These are phyloP conservation scores for Conomelus anceps DNA, from an alignment of 2,888 invertebrate genomes.

Conservation along the genomic window DNA sequence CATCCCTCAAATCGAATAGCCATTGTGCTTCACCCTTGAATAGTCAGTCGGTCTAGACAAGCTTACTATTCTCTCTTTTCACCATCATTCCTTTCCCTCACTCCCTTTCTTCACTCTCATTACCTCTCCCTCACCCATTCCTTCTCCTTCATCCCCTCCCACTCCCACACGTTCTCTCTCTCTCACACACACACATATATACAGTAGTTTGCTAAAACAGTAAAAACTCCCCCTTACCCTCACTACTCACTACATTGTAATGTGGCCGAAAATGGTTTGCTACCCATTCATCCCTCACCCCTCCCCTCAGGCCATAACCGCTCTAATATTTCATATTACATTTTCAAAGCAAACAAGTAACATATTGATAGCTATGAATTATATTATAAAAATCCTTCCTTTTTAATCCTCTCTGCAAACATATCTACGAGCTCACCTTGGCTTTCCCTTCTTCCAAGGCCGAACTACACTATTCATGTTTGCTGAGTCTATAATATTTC, in stretches of 20 bases:
- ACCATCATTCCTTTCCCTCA: not conserved
- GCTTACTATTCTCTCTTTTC: no score
- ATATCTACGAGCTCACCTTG: not conserved
- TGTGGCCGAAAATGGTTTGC: not conserved
- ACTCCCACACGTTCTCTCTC: not conserved
- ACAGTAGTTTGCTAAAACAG: not conserved
- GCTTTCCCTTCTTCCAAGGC: not conserved
- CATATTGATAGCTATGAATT: not conserved
- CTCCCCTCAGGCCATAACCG: not conserved
- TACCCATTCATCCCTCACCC: not conserved
- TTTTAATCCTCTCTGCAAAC: not conserved
- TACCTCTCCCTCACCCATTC: not conserved
- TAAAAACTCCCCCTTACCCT: not conserved
- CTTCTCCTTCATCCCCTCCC: not conserved
- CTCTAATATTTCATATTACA: not conserved
- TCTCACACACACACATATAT: not conserved
- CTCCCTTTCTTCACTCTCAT: not conserved
- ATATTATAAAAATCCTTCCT: not conserved
- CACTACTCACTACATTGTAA: no score
- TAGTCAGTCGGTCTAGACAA: not conserved
- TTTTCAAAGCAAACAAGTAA: not conserved
- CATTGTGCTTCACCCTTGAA: not conserved
- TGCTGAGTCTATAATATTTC: not conserved
- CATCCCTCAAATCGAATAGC: not conserved
- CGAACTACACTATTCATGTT: not conserved